Conservation (phyloP, 2,113 vertebrate species). For the Zosterops borbonicus region DNA sequence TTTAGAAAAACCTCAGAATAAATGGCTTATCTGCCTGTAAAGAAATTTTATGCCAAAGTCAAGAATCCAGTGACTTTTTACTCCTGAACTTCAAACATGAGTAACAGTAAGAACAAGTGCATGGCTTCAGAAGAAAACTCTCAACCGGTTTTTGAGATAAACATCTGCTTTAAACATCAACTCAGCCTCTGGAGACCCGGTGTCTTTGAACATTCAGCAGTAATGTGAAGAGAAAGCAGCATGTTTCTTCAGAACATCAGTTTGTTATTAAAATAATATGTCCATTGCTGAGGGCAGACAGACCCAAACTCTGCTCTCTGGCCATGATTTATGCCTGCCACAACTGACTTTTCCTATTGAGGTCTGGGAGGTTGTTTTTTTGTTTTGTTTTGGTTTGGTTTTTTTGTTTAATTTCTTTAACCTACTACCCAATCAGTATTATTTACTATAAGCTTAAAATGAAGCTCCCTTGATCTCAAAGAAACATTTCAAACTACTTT, state of each 20-base stretch:
- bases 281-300: not conserved
- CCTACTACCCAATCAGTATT: not conserved
- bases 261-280: not conserved
- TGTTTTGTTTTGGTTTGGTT: accelerated
- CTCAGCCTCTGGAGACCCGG: not conserved
- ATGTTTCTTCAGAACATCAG: not conserved
- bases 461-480: slow-evolving; percentile 19
- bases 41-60: not conserved
- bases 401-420: not conserved
- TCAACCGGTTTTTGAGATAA: not conserved
- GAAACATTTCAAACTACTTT: slow-evolving; percentile 11
- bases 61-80: not conserved
- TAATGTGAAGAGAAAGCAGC: slow-evolving; percentile 10
- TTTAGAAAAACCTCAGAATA: not conserved
- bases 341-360: not conserved
- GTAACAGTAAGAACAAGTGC: not conserved
- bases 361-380: accelerated
- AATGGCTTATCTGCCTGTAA: not conserved
- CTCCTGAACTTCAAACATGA: not conserved
- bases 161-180: not conserved
- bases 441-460: slow-evolving; percentile 1
- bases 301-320: not conserved
- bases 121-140: not conserved
- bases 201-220: not conserved
- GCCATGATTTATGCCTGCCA: not conserved